Conservation (phyloP, 2,888 invertebrate genomes). For the Acronicta psi region DNA sequence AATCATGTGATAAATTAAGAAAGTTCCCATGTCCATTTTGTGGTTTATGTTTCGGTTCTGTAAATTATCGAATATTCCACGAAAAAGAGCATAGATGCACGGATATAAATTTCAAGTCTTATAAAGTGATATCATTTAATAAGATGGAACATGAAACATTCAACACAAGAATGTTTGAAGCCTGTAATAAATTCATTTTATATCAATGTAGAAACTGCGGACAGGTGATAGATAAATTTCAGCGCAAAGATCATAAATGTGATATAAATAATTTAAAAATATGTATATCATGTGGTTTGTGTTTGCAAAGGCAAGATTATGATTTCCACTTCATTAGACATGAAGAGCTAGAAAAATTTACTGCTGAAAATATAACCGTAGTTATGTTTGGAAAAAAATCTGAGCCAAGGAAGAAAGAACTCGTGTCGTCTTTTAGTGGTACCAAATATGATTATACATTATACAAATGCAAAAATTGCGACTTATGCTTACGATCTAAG, state of each 20-base stretch:
- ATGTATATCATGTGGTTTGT: slow-evolving; percentile 71
- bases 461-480: slow-evolving; percentile 72
- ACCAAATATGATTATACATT: slow-evolving; percentile 71
- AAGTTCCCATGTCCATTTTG: slow-evolving; percentile 70
- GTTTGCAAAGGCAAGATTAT: slow-evolving; percentile 62
- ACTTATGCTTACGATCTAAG: slow-evolving; percentile 64
- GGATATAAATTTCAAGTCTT: slow-evolving; percentile 58
- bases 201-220: slow-evolving; percentile 77
- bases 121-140: slow-evolving; percentile 73
- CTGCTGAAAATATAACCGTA: slow-evolving; percentile 68
- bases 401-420: slow-evolving; percentile 16
- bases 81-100: slow-evolving; percentile 65
- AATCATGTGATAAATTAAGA: slow-evolving; percentile 58
- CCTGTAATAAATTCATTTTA: slow-evolving; percentile 62
- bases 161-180: slow-evolving; percentile 59
- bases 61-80: slow-evolving; percentile 60
- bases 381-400: slow-evolving; percentile 67
- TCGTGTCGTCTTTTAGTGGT: slow-evolving; percentile 63
- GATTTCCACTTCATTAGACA: slow-evolving; percentile 70
- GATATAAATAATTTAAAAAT: slow-evolving; percentile 56
- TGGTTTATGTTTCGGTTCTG: slow-evolving; percentile 67
- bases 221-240: slow-evolving; percentile 65
- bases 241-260: slow-evolving; percentile 63
- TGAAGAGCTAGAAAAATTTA: slow-evolving; percentile 63
- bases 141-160: slow-evolving; percentile 60